phyloP scores from a whole-genome alignment of 1,140 invertebrate genomes.

The Drosophila nasuta region DNA sequence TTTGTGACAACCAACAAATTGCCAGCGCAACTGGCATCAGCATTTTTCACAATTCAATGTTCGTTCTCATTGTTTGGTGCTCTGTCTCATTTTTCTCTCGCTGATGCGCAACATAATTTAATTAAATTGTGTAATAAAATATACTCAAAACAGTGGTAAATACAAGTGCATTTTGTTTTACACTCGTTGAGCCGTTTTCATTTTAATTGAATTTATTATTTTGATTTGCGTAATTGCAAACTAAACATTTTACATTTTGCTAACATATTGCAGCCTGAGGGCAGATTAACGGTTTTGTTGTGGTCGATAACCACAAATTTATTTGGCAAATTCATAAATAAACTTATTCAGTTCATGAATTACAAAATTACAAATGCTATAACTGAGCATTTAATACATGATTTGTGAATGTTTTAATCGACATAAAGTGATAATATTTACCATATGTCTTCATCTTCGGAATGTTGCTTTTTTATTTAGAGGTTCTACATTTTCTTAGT shows the following conservation, averaged over 20 bases:
- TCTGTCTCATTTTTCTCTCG: slow-evolving; percentile 24
- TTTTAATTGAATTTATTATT: slow-evolving; percentile 72
- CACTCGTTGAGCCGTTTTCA: slow-evolving; percentile 44
- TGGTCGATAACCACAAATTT: background rate
- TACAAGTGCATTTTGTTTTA: background rate
- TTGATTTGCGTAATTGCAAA: slow-evolving; percentile 43
- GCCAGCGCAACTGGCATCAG: slow-evolving; percentile 49
- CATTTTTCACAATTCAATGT: slow-evolving; percentile 7
- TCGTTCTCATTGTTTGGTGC: background rate
- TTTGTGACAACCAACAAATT: slow-evolving; percentile 67
- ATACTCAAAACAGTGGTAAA: slow-evolving; percentile 37
- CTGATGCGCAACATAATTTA: slow-evolving; percentile 63
- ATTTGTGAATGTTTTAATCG: no score
- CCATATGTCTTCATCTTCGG: no score
- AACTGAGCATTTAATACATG: no score
- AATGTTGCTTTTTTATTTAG: no score
- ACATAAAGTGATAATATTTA: no score
- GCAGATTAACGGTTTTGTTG: background rate
- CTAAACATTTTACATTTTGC: slow-evolving; percentile 13
- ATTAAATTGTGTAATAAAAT: slow-evolving; percentile 64
- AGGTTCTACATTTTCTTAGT: no score
- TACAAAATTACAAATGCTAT: background rate
- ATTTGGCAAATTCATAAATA: background rate
- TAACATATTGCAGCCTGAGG: background rate
- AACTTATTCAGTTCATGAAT: background rate